Evolutionary conservation across 2,113 vertebrate genomes (phyloP).

Genomic region (Fulmarus glacialis): DNA sequence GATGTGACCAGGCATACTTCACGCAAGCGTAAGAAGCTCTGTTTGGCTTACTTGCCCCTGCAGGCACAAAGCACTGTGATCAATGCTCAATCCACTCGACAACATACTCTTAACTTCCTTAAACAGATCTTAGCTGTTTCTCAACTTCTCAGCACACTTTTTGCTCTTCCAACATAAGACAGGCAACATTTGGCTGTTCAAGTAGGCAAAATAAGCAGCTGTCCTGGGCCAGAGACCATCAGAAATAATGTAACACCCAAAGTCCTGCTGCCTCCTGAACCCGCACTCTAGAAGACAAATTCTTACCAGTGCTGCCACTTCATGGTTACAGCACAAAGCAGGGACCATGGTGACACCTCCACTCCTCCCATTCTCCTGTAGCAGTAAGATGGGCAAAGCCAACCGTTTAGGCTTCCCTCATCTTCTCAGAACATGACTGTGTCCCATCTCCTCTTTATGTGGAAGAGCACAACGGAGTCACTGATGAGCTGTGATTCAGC

Average conservation of each 20-base stretch:
- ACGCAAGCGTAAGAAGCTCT: neutral
- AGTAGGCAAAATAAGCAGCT: neutral
- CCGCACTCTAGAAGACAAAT: neutral
- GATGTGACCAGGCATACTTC: too few relatives aligned
- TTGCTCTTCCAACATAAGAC: fast-evolving
- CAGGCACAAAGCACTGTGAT: neutral
- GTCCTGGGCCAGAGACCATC: neutral
- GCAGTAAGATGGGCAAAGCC: neutral
- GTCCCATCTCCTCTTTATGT: neutral
- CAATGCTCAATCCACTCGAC: neutral
- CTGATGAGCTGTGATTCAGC: neutral
- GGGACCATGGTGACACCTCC: fast-evolving
- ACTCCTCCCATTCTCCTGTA: neutral
- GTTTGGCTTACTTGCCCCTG: neutral
- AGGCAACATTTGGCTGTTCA: neutral
- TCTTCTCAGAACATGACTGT: neutral
- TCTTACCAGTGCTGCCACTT: too few relatives aligned
- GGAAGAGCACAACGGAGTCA: fast-evolving
- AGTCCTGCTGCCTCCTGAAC: neutral
- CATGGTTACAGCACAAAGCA: fast-evolving
- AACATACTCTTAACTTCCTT: neutral
- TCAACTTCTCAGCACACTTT: neutral
- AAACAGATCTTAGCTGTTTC: neutral
- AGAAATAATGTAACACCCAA: neutral
- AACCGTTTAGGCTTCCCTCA: fast-evolving